Base-by-base conservation (phyloP, 1,140 invertebrate genomes). In the Drosophila fuyamai region DNA sequence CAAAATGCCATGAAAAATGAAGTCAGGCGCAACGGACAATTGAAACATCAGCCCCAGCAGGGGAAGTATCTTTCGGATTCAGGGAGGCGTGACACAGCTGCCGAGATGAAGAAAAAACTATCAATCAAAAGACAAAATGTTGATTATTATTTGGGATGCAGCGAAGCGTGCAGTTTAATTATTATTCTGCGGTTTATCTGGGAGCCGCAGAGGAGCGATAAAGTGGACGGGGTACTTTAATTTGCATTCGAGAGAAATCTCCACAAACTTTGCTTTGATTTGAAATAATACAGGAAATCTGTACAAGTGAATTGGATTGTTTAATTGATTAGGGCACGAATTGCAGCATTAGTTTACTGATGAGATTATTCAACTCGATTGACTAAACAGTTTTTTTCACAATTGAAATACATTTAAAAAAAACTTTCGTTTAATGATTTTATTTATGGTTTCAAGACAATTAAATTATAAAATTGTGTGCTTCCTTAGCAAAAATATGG, bases 41-140 rank as follows among this genome's bases (percentile, higher is more conserved):
- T 78, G 75, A 78, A 71, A 78, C 75, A 83, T 53, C 48, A 76
- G 77, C 79, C 75, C 47, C 58, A n/a, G n/a, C 47, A 16, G 16
- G 41, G 5, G 12, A n/a, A 47, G 43, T 65, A 65, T 65, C 63
- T 67, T 14, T 23, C 1, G 63, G 65, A 71, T 71, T 66, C 67
- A 71, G 35, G 46, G 44, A 61, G 46, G 40, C 43, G 46, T 51
- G 61, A 80, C 47, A 41, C 44, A 79, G 60, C 53, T 62, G 55
- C 46, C 67, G 50, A 59, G 46, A 70, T 62, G 54, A 59, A 58
- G 54, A 44, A 78, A 77, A 89, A 88, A 88, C 83, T 88, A 88
- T 88, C 83, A 88, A 88, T 88, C 83, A 88, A 89, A 80, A 80
- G 76, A 78, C 71, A 83, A 85, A 81, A 78, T 65, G 71, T 79